Evolutionary conservation across 2,888 invertebrate species (phyloP).

Genomic region (Apeira syringaria): DNA sequence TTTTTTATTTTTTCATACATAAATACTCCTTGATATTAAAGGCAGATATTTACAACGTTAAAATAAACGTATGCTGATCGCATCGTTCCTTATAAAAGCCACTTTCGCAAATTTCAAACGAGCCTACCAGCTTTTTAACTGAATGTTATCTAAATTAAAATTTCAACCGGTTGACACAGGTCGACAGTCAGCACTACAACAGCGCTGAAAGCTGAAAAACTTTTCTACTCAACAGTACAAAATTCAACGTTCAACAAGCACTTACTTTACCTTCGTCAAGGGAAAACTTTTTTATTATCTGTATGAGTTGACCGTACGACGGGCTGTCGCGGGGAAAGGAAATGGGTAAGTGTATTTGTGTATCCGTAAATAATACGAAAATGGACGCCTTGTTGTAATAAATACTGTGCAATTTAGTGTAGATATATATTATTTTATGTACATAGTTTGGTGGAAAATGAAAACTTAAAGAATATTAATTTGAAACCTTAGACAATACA

Average conservation of each 20-base stretch:
- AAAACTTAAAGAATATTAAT: no score
- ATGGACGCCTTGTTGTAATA: no score
- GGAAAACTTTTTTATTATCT: constrained; percentile 6
- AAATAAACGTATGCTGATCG: no score
- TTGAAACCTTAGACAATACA: no score
- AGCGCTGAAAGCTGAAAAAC: constrained; percentile 5
- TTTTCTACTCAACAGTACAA: constrained; percentile 12
- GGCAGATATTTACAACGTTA: no score
- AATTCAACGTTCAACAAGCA: constrained; percentile 6
- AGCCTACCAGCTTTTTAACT: constrained; percentile 11
- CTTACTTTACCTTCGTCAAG: constrained; percentile 16
- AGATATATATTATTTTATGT: no score
- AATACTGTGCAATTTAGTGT: no score
- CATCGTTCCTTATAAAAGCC: no score
- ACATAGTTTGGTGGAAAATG: no score
- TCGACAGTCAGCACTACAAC: constrained; percentile 11
- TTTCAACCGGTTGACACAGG: constrained; percentile 25
- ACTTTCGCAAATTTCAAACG: constrained; percentile 3
- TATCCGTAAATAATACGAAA: background rate
- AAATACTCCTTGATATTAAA: no score
- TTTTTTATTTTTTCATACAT: no score
- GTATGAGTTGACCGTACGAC: background rate
- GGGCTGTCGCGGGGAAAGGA: background rate
- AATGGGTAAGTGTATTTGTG: background rate
- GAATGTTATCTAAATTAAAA: constrained; percentile 46